Evolutionary conservation across 2,888 invertebrate species (phyloP).

Genomic region (Plagodis dolabraria): DNA sequence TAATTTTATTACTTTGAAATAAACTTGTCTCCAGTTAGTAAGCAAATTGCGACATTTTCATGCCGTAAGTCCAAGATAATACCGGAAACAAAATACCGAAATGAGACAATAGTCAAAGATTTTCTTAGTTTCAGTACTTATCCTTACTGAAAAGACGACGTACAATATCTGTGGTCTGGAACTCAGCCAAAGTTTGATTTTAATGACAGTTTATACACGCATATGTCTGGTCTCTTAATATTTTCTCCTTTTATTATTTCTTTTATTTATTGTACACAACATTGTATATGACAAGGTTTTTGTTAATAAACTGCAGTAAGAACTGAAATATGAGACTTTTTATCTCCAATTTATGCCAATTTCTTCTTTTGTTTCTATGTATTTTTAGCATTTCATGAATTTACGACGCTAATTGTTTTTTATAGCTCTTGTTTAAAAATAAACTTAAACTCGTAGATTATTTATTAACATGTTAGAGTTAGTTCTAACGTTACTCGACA

Average conservation of each 20-base stretch:
- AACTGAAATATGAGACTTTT: conserved; percentile 10
- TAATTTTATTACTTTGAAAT: conserved; percentile 9
- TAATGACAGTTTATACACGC: conserved; percentile 79
- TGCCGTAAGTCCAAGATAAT: not conserved
- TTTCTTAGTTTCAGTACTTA: conserved; percentile 52
- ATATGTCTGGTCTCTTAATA: conserved; percentile 66
- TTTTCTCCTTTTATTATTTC: conserved; percentile 50
- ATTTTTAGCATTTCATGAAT: too few relatives aligned
- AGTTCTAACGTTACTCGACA: conserved; percentile 50
- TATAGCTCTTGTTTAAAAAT: too few relatives aligned
- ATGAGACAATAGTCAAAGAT: conserved; percentile 54
- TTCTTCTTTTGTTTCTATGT: conserved; percentile 14
- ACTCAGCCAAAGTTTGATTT: conserved; percentile 77
- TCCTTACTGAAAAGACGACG: conserved; percentile 71
- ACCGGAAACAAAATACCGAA: conserved; percentile 6
- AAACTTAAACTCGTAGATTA: conserved; percentile 49
- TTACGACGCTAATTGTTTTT: too few relatives aligned
- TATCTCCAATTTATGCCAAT: conserved; percentile 18
- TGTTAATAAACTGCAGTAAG: conserved; percentile 11
- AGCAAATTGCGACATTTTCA: conserved; percentile 5
- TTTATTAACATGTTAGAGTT: conserved; percentile 65
- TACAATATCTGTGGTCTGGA: conserved; percentile 77
- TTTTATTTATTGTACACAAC: conserved; percentile 40
- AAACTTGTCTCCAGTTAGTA: not conserved
- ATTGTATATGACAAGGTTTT: not conserved